These are phyloP conservation scores for Orchestes rusci DNA, from an alignment of 2,888 invertebrate species.

Conservation along the genomic window DNA sequence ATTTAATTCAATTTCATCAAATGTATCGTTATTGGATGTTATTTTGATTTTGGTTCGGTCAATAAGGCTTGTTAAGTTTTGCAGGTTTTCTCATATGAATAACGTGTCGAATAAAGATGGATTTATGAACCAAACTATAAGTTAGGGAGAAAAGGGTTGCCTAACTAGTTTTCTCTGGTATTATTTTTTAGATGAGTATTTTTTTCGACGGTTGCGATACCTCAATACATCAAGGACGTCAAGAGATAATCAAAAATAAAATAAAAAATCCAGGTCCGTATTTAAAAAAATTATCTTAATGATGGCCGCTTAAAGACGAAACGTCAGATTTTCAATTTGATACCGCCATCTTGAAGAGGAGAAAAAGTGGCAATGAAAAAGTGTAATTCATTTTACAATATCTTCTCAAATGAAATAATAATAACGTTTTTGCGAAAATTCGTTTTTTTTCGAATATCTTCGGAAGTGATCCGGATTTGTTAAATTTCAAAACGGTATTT, in stretches of 20 bases:
- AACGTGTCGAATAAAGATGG: no score
- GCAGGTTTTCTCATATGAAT: no score
- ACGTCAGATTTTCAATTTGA: background rate
- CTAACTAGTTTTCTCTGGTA: no score
- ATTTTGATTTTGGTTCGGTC: no score
- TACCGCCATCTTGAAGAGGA: background rate
- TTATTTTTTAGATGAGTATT: no score
- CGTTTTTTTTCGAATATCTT: background rate
- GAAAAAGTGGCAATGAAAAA: background rate
- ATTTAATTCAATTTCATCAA: no score
- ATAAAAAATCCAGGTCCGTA: background rate
- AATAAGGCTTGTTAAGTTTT: no score
- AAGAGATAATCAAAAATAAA: background rate
- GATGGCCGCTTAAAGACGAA: background rate
- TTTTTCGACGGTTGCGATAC: no score
- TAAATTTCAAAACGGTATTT: background rate
- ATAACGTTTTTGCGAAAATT: background rate
- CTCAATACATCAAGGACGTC: background rate
- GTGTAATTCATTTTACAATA: background rate
- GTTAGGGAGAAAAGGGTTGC: no score
- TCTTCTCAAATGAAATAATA: background rate
- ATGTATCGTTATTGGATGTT: no score
- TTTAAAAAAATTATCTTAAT: background rate
- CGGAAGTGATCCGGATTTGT: background rate
- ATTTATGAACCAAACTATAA: no score